phyloP scores from a whole-genome alignment of 2,113 vertebrate genomes.

The Clarias batrachus region DNA sequence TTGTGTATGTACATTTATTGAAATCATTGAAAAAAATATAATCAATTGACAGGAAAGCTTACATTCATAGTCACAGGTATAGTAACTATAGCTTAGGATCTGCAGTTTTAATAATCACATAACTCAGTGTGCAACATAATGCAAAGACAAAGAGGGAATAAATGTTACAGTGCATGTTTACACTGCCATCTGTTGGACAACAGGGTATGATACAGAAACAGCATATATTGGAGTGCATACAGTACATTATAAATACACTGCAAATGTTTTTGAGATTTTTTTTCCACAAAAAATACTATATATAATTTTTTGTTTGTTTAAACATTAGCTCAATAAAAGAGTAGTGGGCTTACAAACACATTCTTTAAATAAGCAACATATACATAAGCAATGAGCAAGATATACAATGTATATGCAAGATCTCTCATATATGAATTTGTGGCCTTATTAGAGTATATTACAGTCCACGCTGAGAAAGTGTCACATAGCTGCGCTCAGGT shows the following conservation, averaged over 20 bases:
- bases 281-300: background rate
- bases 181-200: slow-evolving; percentile 42
- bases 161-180: background rate
- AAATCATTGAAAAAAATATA: background rate
- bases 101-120: slow-evolving; percentile 5
- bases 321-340: background rate
- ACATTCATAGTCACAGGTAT: slow-evolving; percentile 2
- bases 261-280: background rate
- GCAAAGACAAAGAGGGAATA: background rate
- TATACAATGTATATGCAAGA: background rate
- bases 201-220: background rate
- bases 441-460: background rate
- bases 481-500: slow-evolving; percentile 25
- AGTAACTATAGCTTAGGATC: background rate
- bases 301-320: too few relatives aligned
- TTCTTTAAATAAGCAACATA: background rate
- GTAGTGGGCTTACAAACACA: background rate
- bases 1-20: too few relatives aligned
- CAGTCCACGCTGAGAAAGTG: slow-evolving; percentile 7
- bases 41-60: background rate
- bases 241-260: too few relatives aligned
- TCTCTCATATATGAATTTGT: background rate
- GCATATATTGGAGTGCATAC: too few relatives aligned
- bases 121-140: slow-evolving; percentile 14
- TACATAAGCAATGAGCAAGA: background rate